A percentile compares a stretch with the other conserved stretches of the same genome.
phyloP scores from a whole-genome alignment of 2,113 vertebrate species.

The Sorex fumeus region DNA sequence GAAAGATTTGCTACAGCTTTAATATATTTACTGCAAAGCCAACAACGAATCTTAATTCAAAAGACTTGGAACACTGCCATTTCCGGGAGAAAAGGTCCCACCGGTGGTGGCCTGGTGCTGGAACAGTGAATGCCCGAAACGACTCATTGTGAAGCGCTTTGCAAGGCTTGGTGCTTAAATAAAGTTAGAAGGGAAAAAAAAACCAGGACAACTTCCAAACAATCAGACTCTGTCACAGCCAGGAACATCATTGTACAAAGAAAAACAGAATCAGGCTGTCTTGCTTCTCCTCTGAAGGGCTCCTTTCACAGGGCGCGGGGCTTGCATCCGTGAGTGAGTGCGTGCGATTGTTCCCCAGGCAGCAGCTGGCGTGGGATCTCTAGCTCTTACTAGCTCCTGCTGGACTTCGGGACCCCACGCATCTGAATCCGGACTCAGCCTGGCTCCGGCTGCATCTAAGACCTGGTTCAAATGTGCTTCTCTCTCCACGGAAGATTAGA shows the following conservation, averaged over 20 bases:
- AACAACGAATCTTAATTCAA: constrained; percentile 26
- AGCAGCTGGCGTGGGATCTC: not conserved
- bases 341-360: not conserved
- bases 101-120: too few species aligned
- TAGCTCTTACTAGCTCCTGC: not conserved
- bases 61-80: not conserved
- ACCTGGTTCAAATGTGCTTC: constrained; percentile 2
- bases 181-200: not conserved
- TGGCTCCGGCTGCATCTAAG: not conserved
- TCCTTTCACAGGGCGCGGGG: not conserved
- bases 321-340: constrained; percentile 13
- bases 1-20: constrained; percentile 10
- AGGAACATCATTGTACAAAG: constrained; percentile 56
- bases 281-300: constrained; percentile 22
- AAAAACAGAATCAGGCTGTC: constrained; percentile 14
- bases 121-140: too few species aligned
- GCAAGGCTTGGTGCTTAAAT: too few species aligned
- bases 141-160: too few species aligned
- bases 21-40: constrained; percentile 47
- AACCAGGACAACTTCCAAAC: constrained; percentile 51
- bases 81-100: too few species aligned
- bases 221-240: constrained; percentile 51
- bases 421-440: not conserved
- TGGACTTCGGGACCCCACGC: not conserved
- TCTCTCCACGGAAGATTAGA: not conserved